Conservation (phyloP, 1,140 invertebrate genomes). For the Aphis gossypii region DNA sequence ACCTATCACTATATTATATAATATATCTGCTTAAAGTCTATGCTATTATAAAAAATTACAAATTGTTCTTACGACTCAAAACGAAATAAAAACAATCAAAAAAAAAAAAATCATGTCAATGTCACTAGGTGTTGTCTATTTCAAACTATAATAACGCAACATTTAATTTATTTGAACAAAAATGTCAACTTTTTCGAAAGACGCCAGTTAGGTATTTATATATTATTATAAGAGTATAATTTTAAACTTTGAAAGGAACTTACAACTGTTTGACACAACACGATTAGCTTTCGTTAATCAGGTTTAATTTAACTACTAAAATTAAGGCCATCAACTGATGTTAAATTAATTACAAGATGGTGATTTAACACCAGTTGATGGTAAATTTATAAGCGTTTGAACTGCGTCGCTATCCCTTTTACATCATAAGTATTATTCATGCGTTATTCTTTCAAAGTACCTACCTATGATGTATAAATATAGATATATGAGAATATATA, state of each 20-base stretch:
- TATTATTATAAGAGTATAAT: background rate
- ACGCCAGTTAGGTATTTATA: background rate
- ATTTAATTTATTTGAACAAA: no score
- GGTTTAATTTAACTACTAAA: constrained; percentile 32
- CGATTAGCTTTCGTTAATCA: constrained; percentile 40
- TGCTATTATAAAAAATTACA: background rate
- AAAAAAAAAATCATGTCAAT: background rate
- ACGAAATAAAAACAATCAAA: background rate
- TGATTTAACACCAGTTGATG: constrained; percentile 36
- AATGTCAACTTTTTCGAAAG: background rate
- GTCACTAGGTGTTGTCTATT: background rate
- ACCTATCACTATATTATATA: background rate
- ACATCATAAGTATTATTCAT: background rate
- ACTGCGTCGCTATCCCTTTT: background rate
- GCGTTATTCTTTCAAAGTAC: background rate
- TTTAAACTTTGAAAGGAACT: constrained; percentile 3
- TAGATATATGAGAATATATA: background rate
- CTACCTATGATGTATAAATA: background rate
- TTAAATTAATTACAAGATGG: constrained; percentile 42
- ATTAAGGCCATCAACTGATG: constrained; percentile 16
- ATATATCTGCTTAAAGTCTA: background rate
- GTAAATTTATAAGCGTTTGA: constrained; percentile 11
- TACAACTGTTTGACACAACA: background rate
- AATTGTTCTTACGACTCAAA: background rate
- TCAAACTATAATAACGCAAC: background rate